A percentile compares a stretch with the other conserved stretches of the same genome.
These are phyloP conservation scores for Amphiura filiformis DNA, from an alignment of 35 echinoderm and acorn worm genomes.

Conservation along the genomic window DNA sequence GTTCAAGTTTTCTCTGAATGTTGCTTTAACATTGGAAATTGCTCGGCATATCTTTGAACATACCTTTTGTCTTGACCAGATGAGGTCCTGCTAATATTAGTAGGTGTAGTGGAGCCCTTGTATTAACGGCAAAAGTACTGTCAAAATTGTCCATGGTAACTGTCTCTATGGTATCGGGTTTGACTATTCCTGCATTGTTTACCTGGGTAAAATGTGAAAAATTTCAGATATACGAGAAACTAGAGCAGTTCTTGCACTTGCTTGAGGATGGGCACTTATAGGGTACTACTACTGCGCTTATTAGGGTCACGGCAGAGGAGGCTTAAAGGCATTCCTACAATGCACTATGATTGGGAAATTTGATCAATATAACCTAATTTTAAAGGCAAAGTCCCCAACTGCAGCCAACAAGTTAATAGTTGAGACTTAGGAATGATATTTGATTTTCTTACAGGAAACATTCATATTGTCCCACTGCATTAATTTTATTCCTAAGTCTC, in stretches of 20 bases:
- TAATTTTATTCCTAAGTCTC: no score
- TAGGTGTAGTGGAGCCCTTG: slow-evolving; percentile 58
- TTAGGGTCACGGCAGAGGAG: background rate
- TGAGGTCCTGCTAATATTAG: slow-evolving; percentile 38
- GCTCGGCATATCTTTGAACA: no score
- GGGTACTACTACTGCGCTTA: background rate
- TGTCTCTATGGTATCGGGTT: slow-evolving; percentile 37
- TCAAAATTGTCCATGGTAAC: slow-evolving; percentile 51
- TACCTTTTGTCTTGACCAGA: slow-evolving; percentile 81
- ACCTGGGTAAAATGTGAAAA: slow-evolving; percentile 37
- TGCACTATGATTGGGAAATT: no score
- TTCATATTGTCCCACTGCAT: no score
- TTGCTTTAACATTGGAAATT: no score
- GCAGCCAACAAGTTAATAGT: no score
- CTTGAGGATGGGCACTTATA: background rate
- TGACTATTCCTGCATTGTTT: slow-evolving; percentile 66
- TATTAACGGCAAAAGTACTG: slow-evolving; percentile 53
- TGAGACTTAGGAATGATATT: no score
- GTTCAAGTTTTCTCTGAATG: no score
- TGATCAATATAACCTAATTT: no score
- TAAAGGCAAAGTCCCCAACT: no score
- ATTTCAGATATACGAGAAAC: background rate
- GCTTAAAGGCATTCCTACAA: no score
- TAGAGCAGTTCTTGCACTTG: background rate
- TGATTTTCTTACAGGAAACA: no score